Base-by-base conservation (phyloP, 1,140 invertebrate species). In the Adelges cooleyi region DNA sequence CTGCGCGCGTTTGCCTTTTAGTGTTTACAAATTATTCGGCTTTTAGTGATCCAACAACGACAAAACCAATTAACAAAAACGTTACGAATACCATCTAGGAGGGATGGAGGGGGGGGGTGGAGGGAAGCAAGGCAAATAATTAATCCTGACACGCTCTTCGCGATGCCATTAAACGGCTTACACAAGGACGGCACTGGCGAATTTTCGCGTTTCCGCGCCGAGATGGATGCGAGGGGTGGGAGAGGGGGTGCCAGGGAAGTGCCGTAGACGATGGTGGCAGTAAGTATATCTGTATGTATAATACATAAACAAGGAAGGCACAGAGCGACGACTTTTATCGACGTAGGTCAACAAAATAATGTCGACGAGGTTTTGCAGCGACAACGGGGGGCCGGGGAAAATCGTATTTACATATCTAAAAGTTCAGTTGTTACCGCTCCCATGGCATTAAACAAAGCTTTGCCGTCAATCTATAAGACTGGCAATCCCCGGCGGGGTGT, bases 331-430 rank as follows among this genome's bases (percentile, higher is more conserved):
- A 62, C 56, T 62, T 62, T 62, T 48, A 48, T 62, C 56, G n/a
- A n/a, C n/a, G 44, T 48, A 48, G 56, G 56, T 62, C 56, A 62
- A 62, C 42, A 62, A 62, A 62, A 62, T 48, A 62, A 48, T 48
- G 56, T 62, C 42, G 56, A 29, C 56, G 56, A 62, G 42, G 56
- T 62, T 48, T 59, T 48, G 22, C 27, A 23, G 38, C 22, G 40
- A 44, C 29, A 33, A 62, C 25, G 17, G 42, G 54, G 38, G n/a
- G n/a, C n/a, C n/a, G 5, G 40, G n/a, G 56, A 22, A 46, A 48
- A 62, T 62, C 56, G 38, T 62, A 62, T 62, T 62, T 62, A 46
- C 56, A 62, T 62, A 62, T 62, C 56, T 62, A 62, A 62, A 62
- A 62, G 56, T 62, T 62, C 56, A 62, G 56, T 62, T 62, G 56